These are phyloP conservation scores for Ivindomyrus marchei DNA, from an alignment of 2,113 vertebrate species.

Conservation along the genomic window DNA sequence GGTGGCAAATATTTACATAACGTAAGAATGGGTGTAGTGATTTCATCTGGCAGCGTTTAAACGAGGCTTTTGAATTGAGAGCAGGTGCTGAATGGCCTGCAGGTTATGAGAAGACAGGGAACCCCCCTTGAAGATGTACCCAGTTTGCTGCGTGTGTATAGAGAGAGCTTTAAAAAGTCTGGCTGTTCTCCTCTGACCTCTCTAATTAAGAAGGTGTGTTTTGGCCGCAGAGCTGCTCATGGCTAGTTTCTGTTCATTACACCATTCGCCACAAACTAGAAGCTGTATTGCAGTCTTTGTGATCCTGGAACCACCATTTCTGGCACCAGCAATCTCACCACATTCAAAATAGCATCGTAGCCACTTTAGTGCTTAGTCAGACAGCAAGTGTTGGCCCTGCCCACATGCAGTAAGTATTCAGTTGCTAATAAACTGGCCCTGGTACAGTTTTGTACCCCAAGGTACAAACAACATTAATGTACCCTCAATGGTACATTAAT, in stretches of 20 bases:
- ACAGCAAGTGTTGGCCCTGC: background rate
- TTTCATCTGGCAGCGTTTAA: background rate
- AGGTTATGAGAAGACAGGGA: background rate
- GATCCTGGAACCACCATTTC: background rate
- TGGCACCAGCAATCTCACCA: background rate
- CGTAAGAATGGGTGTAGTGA: background rate
- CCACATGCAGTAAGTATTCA: background rate
- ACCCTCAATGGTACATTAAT: background rate
- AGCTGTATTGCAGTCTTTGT: background rate
- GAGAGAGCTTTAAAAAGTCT: background rate
- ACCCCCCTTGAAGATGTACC: background rate
- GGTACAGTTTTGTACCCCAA: background rate
- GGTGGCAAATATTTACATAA: background rate
- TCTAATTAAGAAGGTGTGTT: background rate
- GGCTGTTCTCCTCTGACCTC: background rate
- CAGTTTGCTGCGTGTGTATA: background rate
- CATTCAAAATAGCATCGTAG: background rate
- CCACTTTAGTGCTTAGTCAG: background rate
- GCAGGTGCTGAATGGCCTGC: background rate
- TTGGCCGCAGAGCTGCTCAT: background rate
- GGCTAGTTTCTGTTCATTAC: background rate
- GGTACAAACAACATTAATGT: background rate
- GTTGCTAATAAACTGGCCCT: background rate
- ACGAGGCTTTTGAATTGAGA: background rate
- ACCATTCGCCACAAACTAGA: background rate